Evolutionary conservation across 2,113 vertebrate species (phyloP).

Genomic region (Corvus cornix): DNA sequence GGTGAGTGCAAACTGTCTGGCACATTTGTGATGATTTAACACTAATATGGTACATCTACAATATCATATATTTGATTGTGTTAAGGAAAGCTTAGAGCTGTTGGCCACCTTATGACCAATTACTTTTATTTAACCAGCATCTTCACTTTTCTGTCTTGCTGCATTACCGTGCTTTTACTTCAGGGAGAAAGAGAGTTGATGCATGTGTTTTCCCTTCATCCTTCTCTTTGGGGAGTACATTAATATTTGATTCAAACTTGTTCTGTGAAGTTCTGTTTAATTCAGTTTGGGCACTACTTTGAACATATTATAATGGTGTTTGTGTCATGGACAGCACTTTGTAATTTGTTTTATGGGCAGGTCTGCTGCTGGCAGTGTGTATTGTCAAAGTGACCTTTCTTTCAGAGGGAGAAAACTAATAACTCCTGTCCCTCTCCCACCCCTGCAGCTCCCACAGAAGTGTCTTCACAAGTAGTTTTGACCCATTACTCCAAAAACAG

Average conservation of each 20-base stretch:
- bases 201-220: neutral
- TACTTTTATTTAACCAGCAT: neutral
- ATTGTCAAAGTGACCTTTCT: constrained; percentile 20
- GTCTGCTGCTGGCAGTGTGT: neutral
- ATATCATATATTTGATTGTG: neutral
- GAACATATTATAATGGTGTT: constrained; percentile 25
- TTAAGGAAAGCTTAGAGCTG: neutral
- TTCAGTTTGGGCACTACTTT: constrained; percentile 12
- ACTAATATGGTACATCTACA: neutral
- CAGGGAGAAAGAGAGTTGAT: neutral
- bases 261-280: constrained; percentile 36
- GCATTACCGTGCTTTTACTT: neutral
- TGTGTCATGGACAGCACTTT: neutral
- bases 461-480: neutral
- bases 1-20: constrained; percentile 25
- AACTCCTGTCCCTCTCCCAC: neutral
- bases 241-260: constrained; percentile 39
- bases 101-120: neutral
- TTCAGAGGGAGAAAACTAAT: neutral
- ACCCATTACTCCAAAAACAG: neutral
- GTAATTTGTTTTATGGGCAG: constrained; percentile 46
- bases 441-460: neutral
- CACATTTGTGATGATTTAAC: constrained; percentile 43
- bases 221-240: neutral
- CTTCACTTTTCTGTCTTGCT: neutral